phyloP scores from a whole-genome alignment of 2,797 vertebrate genomes.

The Phataginus tetradactyla region DNA sequence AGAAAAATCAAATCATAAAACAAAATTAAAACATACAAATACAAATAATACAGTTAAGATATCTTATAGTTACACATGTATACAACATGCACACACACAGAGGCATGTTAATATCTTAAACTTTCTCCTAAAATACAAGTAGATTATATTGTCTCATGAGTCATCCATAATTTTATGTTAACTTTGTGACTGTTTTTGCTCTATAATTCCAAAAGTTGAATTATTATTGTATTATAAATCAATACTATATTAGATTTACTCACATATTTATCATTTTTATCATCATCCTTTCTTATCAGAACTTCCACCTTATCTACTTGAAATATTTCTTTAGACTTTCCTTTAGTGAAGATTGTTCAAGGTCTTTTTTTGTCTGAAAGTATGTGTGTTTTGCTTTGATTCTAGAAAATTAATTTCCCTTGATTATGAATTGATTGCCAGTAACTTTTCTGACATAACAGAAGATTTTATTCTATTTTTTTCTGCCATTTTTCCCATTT shows the following conservation, averaged over 20 bases:
- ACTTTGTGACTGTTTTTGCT: background rate
- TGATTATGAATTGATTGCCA: background rate
- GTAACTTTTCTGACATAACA: background rate
- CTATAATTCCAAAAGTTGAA: background rate
- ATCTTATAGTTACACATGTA: background rate
- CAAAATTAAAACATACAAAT: background rate
- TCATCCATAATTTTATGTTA: background rate
- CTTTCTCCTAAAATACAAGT: background rate
- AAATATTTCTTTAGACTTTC: background rate
- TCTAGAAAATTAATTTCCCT: background rate
- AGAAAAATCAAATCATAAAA: background rate
- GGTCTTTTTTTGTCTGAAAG: background rate
- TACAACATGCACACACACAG: fast-evolving
- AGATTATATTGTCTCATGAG: background rate
- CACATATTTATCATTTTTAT: background rate
- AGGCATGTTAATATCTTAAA: background rate
- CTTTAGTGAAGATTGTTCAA: background rate
- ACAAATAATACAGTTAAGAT: background rate
- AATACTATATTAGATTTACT: background rate
- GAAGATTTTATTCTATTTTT: background rate
- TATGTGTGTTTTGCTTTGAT: background rate
- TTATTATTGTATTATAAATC: background rate
- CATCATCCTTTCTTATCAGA: background rate
- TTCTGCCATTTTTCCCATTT: background rate
- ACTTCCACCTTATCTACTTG: background rate